These are phyloP conservation scores for Peucedramus taeniatus DNA, from an alignment of 2,113 vertebrate genomes.

Conservation along the genomic window DNA sequence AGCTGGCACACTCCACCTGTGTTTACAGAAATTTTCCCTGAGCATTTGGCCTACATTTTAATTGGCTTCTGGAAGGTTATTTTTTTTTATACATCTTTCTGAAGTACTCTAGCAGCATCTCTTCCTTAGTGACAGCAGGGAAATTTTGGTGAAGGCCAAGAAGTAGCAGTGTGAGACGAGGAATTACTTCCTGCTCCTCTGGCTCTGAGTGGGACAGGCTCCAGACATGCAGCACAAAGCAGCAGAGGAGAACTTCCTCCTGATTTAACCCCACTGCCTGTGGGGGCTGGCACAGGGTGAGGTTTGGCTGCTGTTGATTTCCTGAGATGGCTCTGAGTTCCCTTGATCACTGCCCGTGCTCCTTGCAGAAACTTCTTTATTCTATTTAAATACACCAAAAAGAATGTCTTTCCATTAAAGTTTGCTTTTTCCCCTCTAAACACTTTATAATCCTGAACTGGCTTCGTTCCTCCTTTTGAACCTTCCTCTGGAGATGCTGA, in stretches of 20 bases:
- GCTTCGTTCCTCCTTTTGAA: background rate
- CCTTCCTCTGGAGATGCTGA: background rate
- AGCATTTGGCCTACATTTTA: slow-evolving; percentile 47
- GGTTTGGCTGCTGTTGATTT: background rate
- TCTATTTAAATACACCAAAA: background rate
- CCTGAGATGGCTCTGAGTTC: background rate
- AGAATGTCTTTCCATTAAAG: background rate
- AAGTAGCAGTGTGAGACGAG: background rate
- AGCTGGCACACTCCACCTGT: background rate
- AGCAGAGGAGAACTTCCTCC: background rate
- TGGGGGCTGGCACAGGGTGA: background rate
- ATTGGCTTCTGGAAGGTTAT: slow-evolving; percentile 7
- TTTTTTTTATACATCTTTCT: background rate
- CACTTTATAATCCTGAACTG: background rate
- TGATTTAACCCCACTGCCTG: background rate
- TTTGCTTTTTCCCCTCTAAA: background rate
- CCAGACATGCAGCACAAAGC: background rate
- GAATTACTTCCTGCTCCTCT: background rate
- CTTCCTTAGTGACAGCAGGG: background rate
- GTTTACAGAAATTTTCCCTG: slow-evolving; percentile 38
- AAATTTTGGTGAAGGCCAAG: background rate
- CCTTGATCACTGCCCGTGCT: background rate
- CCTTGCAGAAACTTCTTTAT: background rate
- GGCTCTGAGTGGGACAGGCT: background rate
- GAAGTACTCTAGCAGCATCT: background rate